Base-by-base conservation (phyloP, 1,140 invertebrate species). In the Ostrea denselamellosa region DNA sequence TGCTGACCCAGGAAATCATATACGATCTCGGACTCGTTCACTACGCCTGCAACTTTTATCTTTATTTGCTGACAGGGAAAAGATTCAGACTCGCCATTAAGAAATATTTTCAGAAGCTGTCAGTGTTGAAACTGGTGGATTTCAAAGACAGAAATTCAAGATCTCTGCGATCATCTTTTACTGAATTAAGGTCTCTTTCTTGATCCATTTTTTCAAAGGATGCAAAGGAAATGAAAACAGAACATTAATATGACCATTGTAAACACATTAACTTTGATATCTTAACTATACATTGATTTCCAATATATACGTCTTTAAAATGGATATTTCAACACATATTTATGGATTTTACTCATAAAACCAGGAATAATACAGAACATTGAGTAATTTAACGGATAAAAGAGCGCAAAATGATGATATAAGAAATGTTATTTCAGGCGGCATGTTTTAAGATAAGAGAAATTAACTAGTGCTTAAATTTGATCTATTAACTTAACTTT, bases 11-110 rank as follows among this genome's bases (percentile, higher is more conserved):
- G 54, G 88, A 89, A 28, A 83, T 93, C 7, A 89, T 93, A 22
- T 90, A 93, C 83, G 89, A 91, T 44, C 86, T 93, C 9, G 90
- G 92, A 10, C 85, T 93, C 22, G 90, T 91, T 8, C 93, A 93
- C 84, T 93, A 92, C 81, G 91, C 89, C 17, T 90, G 87, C 88
- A 93, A 93, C 86, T 91, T 93, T 84, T 89, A 92, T 77, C 89
- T 93, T 58, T 93, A 93, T 83, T 82, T 92, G 9, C 22, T 89
- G 14, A 91, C 92, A 0, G 90, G 93, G 12, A 89, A 90, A 71
- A 85, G 86, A 51, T 93, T 93, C 62, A 87, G 93, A 19, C 51
- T 83, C 17, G 90, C 89, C 52, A 84, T 87, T 5, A 89, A 89
- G 62, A 85, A 85, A 52, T 77, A 77, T 77, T 77, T 77, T 77